phyloP scores from a whole-genome alignment of 2,797 vertebrate species.

The Otolemur crassicaudatus region DNA sequence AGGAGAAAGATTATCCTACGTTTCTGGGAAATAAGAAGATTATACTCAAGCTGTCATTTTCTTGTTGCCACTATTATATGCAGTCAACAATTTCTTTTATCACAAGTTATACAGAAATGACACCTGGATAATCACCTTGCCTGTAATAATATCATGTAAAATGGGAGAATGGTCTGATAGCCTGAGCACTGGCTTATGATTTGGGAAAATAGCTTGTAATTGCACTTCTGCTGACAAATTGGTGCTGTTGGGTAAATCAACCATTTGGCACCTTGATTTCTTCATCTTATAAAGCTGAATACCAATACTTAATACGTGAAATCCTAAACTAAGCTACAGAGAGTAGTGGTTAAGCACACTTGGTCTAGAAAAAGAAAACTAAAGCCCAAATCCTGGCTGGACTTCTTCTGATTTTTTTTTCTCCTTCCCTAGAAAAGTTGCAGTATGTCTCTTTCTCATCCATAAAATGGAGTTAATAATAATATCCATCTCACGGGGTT shows the following conservation, averaged over 20 bases:
- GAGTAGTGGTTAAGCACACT: background rate
- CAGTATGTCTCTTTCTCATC: background rate
- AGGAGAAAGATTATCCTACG: background rate
- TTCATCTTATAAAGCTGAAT: background rate
- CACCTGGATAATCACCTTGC: background rate
- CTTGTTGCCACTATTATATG: background rate
- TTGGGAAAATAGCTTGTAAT: background rate
- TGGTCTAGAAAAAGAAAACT: background rate
- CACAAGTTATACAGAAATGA: background rate
- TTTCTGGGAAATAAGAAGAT: slow-evolving; percentile 19
- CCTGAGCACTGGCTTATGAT: background rate
- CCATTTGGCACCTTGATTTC: background rate
- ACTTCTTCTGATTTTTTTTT: background rate
- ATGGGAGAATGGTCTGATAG: background rate
- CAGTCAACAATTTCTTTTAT: background rate
- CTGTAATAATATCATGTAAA: background rate
- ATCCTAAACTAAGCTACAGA: background rate
- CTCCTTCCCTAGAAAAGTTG: background rate
- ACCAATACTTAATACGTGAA: background rate
- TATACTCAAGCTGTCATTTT: background rate
- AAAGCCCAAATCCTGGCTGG: background rate
- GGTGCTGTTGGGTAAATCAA: background rate
- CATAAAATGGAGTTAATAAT: background rate
- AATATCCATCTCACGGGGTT: background rate
- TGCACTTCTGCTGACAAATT: background rate